A percentile compares a stretch with the other conserved stretches of the same genome.
Conservation (phyloP, 1,140 invertebrate species). For the Acyrthosiphon pisum region DNA sequence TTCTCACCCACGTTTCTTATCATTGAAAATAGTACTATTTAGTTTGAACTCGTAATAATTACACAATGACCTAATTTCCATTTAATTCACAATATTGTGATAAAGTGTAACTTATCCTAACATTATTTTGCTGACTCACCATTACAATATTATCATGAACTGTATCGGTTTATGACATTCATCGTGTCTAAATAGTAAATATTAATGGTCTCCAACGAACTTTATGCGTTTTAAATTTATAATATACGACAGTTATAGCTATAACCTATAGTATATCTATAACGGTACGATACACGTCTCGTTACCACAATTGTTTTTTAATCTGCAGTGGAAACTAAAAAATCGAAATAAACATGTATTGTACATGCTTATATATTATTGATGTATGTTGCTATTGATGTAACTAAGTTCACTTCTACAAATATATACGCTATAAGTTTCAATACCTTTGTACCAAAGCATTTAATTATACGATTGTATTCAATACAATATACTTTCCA, state of each 20-base stretch:
- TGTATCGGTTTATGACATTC: background rate
- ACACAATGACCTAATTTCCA: background rate
- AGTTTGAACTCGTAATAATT: background rate
- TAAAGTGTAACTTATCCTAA: background rate
- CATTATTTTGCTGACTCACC: background rate
- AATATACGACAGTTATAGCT: too few relatives aligned
- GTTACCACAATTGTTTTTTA: background rate
- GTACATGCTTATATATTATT: background rate
- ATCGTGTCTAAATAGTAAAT: background rate
- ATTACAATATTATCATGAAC: background rate
- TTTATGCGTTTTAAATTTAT: background rate
- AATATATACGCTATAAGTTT: background rate
- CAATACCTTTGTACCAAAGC: background rate
- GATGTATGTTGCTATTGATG: background rate
- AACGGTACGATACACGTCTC: background rate
- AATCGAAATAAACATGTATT: background rate
- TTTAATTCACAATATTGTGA: background rate
- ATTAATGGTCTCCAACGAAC: background rate
- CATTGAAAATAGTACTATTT: background rate
- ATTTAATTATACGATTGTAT: background rate
- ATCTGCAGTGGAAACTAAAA: background rate
- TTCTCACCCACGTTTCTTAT: background rate
- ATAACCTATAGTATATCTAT: background rate
- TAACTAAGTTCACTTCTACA: too few relatives aligned
- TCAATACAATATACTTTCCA: background rate